Evolutionary conservation across 2,113 vertebrate genomes (phyloP).

Genomic region (Petromus typicus): DNA sequence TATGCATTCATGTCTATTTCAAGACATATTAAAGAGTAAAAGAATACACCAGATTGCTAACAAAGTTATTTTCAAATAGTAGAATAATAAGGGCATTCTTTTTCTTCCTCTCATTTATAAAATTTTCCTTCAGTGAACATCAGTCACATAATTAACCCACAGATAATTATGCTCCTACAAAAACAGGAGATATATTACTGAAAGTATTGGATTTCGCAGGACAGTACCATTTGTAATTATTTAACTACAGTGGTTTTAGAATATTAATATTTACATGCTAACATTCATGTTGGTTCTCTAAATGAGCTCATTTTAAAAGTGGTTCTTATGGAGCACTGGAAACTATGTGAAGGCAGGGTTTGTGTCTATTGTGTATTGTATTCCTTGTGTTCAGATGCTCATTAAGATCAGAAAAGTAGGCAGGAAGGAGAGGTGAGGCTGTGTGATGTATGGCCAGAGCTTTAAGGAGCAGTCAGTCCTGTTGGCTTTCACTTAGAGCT

Average conservation of each 20-base stretch:
- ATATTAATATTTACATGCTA: conserved; percentile 1
- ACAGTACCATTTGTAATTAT: neutral
- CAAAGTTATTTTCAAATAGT: neutral
- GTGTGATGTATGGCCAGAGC: neutral
- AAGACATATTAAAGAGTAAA: neutral
- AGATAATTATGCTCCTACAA: neutral
- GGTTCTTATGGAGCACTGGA: neutral
- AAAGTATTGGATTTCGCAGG: neutral
- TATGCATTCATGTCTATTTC: neutral
- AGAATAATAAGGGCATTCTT: neutral
- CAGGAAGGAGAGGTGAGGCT: neutral
- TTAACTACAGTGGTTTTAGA: neutral
- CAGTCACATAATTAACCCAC: neutral
- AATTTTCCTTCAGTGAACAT: neutral
- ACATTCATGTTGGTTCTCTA: neutral
- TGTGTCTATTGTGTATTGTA: neutral
- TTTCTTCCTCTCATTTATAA: neutral
- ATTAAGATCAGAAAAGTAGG: neutral
- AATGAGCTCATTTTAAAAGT: neutral
- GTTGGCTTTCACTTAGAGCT: neutral
- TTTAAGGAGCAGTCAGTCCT: neutral
- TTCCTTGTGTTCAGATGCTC: neutral
- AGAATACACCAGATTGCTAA: neutral
- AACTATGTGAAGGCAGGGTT: neutral
- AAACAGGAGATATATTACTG: neutral